Evolutionary conservation across 2,113 vertebrate species (phyloP), one percentile per base, ranked within the genome.

Genomic region (Anser cygnoides): DNA sequence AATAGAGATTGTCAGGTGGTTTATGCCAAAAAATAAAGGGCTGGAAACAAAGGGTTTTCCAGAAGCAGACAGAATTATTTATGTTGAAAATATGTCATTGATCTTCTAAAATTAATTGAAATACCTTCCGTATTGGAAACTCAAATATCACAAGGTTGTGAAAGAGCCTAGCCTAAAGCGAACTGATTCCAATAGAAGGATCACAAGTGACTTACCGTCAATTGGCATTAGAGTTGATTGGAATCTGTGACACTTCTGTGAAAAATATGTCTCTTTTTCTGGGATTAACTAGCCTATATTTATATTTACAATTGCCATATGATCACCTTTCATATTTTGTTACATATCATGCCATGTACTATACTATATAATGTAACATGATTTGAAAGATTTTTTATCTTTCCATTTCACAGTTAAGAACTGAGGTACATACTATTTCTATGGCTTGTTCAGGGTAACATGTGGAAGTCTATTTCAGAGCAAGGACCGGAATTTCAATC

Each of bases 21-120:
- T 93, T 84, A 71, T 79, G 63, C 41, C 77, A 89, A 70, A 94
- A 93, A 75, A 23, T 72, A 70, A 85, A 88, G 52, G 6, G 14
- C n/a, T 92, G 66, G 66, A 96, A 94, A 94, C 76, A 96, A 89
- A 91, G 35, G 39, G 21, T 61, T 96, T 96, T 92, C 75, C 33
- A 73, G 86, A 91, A 90, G 62, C 0, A 0, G 71, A 67, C 25
- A 62, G 35, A 95, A 94, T 84, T 96, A 94, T 93, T 93, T 94
- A 80, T 92, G 41, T 62, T 86, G 66, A 74, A 67, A 90, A 83
- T 57, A 67, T 88, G 52, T 84, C 70, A 70, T 54, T 81, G 86
- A 90, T 92, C 87, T 95, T 96, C 71, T 79, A 85, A 92, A 95
- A 97, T 93, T 95, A 89, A 91, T 96, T 94, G 87, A 87, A 95